Evolutionary conservation across 2,113 vertebrate genomes (phyloP).

Genomic region (Prionailurus viverrinus): DNA sequence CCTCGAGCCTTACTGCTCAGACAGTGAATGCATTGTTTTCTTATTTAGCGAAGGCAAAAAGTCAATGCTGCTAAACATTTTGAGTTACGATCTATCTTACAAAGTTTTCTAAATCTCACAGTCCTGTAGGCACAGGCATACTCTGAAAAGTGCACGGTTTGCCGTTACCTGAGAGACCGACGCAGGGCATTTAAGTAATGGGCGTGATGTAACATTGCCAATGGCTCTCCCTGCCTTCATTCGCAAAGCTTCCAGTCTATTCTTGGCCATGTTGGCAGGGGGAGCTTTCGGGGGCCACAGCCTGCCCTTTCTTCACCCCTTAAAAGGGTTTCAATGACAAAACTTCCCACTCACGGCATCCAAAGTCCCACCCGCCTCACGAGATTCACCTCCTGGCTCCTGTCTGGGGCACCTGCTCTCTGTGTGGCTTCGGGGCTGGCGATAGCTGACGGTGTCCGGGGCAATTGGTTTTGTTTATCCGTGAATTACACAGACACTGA

Average conservation of each 20-base stretch:
- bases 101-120: not conserved
- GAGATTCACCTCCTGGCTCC: not conserved
- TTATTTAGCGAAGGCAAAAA: not conserved
- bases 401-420: not conserved
- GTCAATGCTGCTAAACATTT: not conserved
- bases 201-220: not conserved
- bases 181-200: not conserved
- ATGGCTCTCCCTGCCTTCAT: not conserved
- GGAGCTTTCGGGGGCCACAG: not conserved
- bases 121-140: not conserved
- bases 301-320: not conserved
- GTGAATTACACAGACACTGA: not conserved
- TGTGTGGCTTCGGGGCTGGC: not conserved
- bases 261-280: no score
- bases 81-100: not conserved
- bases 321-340: not conserved
- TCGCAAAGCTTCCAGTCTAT: not conserved
- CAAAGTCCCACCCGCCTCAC: no score
- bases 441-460: not conserved
- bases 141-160: not conserved
- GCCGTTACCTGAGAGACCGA: no score
- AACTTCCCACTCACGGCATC: rapidly evolving
- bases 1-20: not conserved
- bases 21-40: not conserved
- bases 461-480: not conserved